Conservation (phyloP, 2,797 vertebrate genomes). For the Mareca strepera region DNA sequence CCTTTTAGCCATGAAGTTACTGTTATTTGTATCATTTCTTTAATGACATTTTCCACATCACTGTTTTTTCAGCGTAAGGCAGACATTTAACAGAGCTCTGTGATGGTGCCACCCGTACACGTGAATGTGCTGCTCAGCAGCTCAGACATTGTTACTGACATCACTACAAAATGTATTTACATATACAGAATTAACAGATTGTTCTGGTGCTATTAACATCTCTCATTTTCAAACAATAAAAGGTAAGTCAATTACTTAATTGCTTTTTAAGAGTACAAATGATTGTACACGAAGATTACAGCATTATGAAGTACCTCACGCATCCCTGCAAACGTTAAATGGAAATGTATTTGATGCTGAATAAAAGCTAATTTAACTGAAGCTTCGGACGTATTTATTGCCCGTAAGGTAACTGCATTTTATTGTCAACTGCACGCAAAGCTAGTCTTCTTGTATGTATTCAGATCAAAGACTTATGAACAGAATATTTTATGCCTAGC, state of each 20-base stretch:
- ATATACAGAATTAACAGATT: neutral
- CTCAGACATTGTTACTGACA: slow-evolving; percentile 58
- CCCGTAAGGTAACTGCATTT: slow-evolving; percentile 31
- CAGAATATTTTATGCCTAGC: neutral
- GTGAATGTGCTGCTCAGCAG: slow-evolving; percentile 59
- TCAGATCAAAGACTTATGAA: neutral
- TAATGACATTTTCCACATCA: slow-evolving; percentile 75
- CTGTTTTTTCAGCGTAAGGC: slow-evolving; percentile 54
- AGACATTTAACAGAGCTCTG: slow-evolving; percentile 64
- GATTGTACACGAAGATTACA: neutral
- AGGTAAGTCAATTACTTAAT: neutral
- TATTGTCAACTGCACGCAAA: slow-evolving; percentile 15
- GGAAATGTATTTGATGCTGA: slow-evolving; percentile 26
- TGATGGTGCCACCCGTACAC: slow-evolving; percentile 28
- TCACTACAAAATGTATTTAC: slow-evolving; percentile 38
- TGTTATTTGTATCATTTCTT: slow-evolving; percentile 66
- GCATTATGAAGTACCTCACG: neutral
- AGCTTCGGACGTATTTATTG: slow-evolving; percentile 47
- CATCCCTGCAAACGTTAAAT: slow-evolving; percentile 38
- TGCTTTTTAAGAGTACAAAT: neutral
- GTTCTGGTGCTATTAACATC: neutral
- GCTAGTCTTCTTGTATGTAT: neutral
- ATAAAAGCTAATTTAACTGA: slow-evolving; percentile 62
- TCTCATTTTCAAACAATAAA: neutral
- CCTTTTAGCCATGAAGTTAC: slow-evolving; percentile 50